phyloP scores from a whole-genome alignment of 2,888 invertebrate species.

The Latrodectus hesperus region DNA sequence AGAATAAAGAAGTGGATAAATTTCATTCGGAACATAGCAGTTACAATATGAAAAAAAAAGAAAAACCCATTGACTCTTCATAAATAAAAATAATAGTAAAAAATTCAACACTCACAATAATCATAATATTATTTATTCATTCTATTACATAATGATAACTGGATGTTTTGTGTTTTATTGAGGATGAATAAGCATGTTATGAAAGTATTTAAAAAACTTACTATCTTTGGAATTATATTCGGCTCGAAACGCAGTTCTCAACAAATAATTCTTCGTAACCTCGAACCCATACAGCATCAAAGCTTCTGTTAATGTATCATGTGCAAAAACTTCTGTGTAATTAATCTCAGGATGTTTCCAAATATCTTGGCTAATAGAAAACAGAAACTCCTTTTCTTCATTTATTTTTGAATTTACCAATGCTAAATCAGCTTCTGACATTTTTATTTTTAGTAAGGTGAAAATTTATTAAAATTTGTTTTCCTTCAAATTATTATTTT shows the following conservation, averaged over 20 bases:
- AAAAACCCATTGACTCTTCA: too few species aligned
- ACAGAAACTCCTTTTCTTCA: slow-evolving; percentile 34
- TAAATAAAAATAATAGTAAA: too few species aligned
- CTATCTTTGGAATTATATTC: slow-evolving; percentile 32
- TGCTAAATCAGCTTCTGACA: slow-evolving; percentile 32
- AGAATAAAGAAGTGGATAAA: too few species aligned
- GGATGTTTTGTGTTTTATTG: too few species aligned
- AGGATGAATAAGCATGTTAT: too few species aligned
- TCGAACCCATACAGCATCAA: slow-evolving; percentile 72
- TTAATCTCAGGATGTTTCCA: slow-evolving; percentile 73
- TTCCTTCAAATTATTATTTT: too few species aligned
- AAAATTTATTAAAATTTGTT: too few species aligned
- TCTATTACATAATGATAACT: too few species aligned
- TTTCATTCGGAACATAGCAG: too few species aligned
- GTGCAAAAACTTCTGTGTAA: slow-evolving; percentile 72
- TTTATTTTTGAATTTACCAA: slow-evolving; percentile 43
- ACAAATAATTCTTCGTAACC: slow-evolving; percentile 71
- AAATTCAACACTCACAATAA: too few species aligned
- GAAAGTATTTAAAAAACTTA: neutral
- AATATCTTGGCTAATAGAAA: slow-evolving; percentile 67
- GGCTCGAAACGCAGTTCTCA: slow-evolving; percentile 67
- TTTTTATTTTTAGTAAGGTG: neutral
- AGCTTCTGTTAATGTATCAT: slow-evolving; percentile 71
- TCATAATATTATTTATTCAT: too few species aligned
- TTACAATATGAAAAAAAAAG: too few species aligned